Evolutionary conservation across 2,797 vertebrate species (phyloP).

Genomic region (Myotis vivesi): DNA sequence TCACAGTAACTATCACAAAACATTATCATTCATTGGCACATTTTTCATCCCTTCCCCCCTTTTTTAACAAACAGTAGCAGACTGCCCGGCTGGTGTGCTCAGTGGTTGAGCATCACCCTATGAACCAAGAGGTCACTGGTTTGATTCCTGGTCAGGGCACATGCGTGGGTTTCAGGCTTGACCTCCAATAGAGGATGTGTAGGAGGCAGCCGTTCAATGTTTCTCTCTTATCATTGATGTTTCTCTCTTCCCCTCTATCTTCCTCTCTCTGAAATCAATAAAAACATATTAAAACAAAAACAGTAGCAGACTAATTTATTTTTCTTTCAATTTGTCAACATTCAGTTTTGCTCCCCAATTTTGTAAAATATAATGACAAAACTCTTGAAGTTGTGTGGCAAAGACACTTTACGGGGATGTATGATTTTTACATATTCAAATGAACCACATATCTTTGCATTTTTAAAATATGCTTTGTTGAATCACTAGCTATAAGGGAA

Average conservation of each 20-base stretch:
- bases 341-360: constrained; percentile 2
- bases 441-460: not conserved
- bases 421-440: not conserved
- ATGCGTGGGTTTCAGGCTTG: too few species aligned
- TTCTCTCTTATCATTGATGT: too few species aligned
- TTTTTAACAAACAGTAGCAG: not conserved
- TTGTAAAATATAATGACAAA: constrained; percentile 18
- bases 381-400: not conserved
- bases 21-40: not conserved
- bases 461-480: not conserved
- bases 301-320: not conserved
- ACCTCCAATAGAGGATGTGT: too few species aligned
- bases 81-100: not conserved
- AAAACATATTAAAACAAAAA: not conserved
- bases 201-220: too few species aligned
- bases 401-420: not conserved
- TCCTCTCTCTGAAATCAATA: too few species aligned
- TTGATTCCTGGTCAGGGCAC: too few species aligned
- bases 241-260: too few species aligned
- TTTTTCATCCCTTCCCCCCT: not conserved
- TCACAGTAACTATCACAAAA: not conserved
- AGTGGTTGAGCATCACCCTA: too few species aligned
- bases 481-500: not conserved
- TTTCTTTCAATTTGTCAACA: not conserved
- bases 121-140: too few species aligned